Evolutionary conservation across 2,888 invertebrate species (phyloP).

Genomic region (Melinaea marsaeus): DNA sequence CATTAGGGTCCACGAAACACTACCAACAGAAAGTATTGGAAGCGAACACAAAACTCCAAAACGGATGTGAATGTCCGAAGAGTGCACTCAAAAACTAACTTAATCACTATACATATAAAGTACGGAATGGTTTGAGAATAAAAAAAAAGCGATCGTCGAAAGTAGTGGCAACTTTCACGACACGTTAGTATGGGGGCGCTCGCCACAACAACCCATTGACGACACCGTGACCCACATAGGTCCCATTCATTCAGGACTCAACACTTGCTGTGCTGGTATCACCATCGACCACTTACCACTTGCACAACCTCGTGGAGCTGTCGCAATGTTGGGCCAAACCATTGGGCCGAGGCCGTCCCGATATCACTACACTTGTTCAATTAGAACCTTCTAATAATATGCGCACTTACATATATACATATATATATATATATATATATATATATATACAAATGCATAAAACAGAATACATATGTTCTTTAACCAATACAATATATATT

Average conservation of each 20-base stretch:
- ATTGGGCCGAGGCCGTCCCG: conserved; percentile 59
- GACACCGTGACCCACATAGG: conserved; percentile 77
- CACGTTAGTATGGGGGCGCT: conserved; percentile 70
- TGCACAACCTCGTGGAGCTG: conserved; percentile 63
- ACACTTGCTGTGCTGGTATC: conserved; percentile 46
- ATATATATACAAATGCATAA: not conserved
- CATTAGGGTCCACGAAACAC: conserved; percentile 46
- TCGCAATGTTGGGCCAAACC: conserved; percentile 60
- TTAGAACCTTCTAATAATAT: conserved; percentile 60
- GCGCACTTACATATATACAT: conserved; percentile 50
- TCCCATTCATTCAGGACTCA: conserved; percentile 74
- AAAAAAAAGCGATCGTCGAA: conserved; percentile 61
- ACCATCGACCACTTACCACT: conserved; percentile 65
- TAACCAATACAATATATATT: too few species aligned
- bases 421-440: conserved; percentile 16
- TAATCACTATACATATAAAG: conserved; percentile 61
- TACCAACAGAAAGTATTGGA: conserved; percentile 53
- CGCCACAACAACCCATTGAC: conserved; percentile 73
- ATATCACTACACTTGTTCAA: conserved; percentile 71
- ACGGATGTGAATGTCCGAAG: conserved; percentile 72
- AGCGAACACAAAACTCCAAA: conserved; percentile 66
- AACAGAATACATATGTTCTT: too few species aligned
- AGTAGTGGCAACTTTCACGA: conserved; percentile 76
- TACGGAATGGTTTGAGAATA: conserved; percentile 52
- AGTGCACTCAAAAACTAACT: conserved; percentile 63